These are phyloP conservation scores for Macroteleia sp. DNA, from an alignment of 2,888 invertebrate genomes.

Conservation along the genomic window DNA sequence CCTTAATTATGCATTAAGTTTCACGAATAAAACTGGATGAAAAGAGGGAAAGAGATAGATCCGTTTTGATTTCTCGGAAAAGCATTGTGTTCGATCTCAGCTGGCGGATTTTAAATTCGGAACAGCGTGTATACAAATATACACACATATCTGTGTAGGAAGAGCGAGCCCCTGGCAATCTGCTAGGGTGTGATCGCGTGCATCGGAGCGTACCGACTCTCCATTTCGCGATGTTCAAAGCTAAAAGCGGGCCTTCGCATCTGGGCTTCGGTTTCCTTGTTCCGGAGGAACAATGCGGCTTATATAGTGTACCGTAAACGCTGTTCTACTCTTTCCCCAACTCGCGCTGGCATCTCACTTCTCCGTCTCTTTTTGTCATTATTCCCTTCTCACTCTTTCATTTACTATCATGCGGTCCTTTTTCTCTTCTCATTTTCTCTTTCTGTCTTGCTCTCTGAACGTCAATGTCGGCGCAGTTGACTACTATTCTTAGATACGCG, in stretches of 20 bases:
- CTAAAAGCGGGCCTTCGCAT: conserved; percentile 61
- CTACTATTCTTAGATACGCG: conserved; percentile 35
- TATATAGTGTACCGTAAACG: conserved; percentile 59
- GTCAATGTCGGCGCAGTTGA: not conserved
- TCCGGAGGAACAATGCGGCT: conserved; percentile 64
- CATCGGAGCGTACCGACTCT: conserved; percentile 61
- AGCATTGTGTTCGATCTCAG: conserved; percentile 4
- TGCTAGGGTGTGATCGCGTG: conserved; percentile 67
- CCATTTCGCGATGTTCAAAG: conserved; percentile 62
- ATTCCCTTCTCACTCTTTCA: not conserved
- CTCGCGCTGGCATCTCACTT: not conserved
- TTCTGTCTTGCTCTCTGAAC: not conserved
- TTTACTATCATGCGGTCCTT: too few relatives aligned
- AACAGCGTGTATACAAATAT: conserved; percentile 34
- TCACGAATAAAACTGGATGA: too few relatives aligned
- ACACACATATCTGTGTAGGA: conserved; percentile 13
- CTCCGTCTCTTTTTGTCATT: not conserved
- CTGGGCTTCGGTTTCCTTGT: conserved; percentile 64
- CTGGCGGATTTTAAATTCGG: conserved; percentile 33
- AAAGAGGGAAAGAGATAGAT: too few relatives aligned
- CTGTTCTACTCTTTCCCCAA: conserved; percentile 26
- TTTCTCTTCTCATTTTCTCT: not conserved
- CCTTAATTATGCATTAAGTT: too few relatives aligned
- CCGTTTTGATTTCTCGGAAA: conserved; percentile 9
- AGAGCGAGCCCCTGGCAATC: conserved; percentile 52